Percentiles rank a stretch among this genome's conserved stretches.
Evolutionary conservation across 2,797 vertebrate genomes (phyloP).

Genomic region (Nannoperca obscura): DNA sequence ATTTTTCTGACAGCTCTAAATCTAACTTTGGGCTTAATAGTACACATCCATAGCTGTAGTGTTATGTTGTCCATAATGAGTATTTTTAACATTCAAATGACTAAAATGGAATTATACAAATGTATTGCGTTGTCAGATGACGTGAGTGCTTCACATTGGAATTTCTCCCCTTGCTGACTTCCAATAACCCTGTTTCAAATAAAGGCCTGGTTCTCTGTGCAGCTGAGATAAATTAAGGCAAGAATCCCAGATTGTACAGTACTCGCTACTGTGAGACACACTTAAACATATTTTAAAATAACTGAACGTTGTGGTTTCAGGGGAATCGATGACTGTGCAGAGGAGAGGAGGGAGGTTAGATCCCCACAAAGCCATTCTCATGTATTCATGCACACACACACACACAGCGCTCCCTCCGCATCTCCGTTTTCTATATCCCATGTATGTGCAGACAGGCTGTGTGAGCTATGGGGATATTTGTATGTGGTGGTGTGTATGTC

Average conservation of each 20-base stretch:
- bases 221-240: neutral
- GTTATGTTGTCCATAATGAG: too few relatives aligned
- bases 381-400: slow-evolving; percentile 22
- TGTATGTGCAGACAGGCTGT: slow-evolving; percentile 50
- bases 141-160: too few relatives aligned
- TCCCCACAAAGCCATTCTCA: slow-evolving; percentile 14
- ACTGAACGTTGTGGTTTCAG: slow-evolving; percentile 29
- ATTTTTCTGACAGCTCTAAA: too few relatives aligned
- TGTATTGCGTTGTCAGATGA: too few relatives aligned
- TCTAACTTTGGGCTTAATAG: too few relatives aligned
- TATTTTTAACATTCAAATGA: too few relatives aligned
- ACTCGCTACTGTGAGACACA: neutral
- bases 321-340: slow-evolving; percentile 23
- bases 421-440: slow-evolving; percentile 49
- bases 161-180: neutral
- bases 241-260: neutral
- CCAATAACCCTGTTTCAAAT: neutral
- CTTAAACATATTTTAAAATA: slow-evolving; percentile 12
- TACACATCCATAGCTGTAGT: too few relatives aligned
- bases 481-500: slow-evolving; percentile 13
- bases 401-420: neutral
- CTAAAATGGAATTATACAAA: too few relatives aligned
- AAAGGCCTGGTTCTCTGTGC: neutral
- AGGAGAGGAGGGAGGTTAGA: neutral
- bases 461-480: slow-evolving; percentile 20